These are phyloP conservation scores for Diglossa cyanea DNA, from an alignment of 2,797 vertebrate species.

Conservation along the genomic window DNA sequence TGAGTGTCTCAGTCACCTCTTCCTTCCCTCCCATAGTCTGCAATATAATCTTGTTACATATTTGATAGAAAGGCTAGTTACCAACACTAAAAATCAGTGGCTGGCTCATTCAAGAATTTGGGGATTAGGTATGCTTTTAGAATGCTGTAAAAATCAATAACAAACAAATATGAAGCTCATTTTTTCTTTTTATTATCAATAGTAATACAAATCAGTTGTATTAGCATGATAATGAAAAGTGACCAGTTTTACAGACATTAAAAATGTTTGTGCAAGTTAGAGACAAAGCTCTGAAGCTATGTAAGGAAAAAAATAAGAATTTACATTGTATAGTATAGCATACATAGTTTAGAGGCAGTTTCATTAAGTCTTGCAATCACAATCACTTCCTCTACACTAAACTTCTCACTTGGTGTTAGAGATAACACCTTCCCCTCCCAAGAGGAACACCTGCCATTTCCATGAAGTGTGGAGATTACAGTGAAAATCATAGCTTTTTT, in stretches of 20 bases:
- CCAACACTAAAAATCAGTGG: not conserved
- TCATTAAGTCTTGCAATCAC: conserved; percentile 41
- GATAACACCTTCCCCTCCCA: conserved; percentile 27
- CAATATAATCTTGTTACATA: not conserved
- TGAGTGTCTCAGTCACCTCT: not conserved
- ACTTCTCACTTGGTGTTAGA: not conserved
- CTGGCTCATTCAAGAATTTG: not conserved
- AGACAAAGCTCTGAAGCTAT: conserved; percentile 44
- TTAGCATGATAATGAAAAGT: conserved; percentile 65
- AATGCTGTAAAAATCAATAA: not conserved
- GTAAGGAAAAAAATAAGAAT: not conserved
- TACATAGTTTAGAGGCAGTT: conserved; percentile 42
- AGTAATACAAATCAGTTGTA: conserved; percentile 67
- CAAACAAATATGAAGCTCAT: not conserved
- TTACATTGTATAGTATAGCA: conserved; percentile 20
- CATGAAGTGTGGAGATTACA: not conserved
- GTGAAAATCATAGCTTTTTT: conserved; percentile 26
- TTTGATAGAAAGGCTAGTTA: not conserved
- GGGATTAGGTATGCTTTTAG: not conserved
- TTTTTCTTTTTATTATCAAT: conserved; percentile 68
- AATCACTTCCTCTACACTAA: conserved; percentile 30
- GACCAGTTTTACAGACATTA: conserved; percentile 45
- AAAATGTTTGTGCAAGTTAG: conserved; percentile 47
- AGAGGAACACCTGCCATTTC: conserved; percentile 56
- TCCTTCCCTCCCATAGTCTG: not conserved